Conservation (phyloP, 2,888 invertebrate genomes). For the Brachyopa scutellaris region DNA sequence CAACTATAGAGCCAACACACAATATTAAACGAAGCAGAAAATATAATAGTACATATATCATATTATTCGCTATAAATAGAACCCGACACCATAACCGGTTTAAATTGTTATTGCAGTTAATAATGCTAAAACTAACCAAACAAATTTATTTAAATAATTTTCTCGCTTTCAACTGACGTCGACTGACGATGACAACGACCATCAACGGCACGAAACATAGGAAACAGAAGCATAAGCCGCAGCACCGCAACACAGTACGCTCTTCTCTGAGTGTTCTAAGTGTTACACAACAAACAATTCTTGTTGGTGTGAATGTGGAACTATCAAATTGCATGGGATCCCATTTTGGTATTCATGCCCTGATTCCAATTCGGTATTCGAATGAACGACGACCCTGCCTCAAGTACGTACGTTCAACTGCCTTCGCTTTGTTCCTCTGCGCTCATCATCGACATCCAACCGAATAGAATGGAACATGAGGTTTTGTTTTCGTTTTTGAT, state of each 20-base stretch:
- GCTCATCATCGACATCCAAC: too few species aligned
- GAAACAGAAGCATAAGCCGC: not conserved
- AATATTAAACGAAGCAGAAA: not conserved
- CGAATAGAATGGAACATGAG: not conserved
- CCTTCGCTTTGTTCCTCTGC: conserved; percentile 15
- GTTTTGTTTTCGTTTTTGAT: conserved; percentile 52
- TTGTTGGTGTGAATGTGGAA: conserved; percentile 17
- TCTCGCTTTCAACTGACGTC: not conserved
- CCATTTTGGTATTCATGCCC: conserved; percentile 11
- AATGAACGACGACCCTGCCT: conserved; percentile 31
- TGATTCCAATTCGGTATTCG: conserved; percentile 33
- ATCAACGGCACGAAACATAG: not conserved
- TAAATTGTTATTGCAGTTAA: not conserved
- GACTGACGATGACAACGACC: not conserved
- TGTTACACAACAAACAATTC: not conserved
- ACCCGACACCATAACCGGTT: conserved; percentile 13
- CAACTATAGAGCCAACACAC: not conserved
- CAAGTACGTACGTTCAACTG: conserved; percentile 52
- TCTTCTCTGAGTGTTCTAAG: not conserved
- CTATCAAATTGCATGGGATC: conserved; percentile 36
- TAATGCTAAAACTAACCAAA: conserved; percentile 9
- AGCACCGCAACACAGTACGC: not conserved
- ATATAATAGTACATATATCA: not conserved
- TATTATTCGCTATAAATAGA: conserved; percentile 22
- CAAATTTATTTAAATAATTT: conserved; percentile 26